Base-by-base conservation (phyloP, 2,888 invertebrate genomes). In the Chironomus riparius region DNA sequence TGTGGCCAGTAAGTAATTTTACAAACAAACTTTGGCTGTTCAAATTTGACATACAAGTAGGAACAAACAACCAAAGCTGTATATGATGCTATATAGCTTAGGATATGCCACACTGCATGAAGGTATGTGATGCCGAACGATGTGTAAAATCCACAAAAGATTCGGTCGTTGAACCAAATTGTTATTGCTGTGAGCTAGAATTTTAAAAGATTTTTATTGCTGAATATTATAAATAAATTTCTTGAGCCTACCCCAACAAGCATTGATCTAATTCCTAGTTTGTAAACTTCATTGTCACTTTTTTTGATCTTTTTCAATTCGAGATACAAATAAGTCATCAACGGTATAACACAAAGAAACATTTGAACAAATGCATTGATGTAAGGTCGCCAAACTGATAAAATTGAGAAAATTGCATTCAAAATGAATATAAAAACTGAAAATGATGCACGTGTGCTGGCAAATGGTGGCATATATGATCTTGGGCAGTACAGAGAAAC, bases 311-410 rank as follows among this genome's bases (percentile, higher is more conserved):
- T 22, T 81, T 87, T 87, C 48, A 93, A 82, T 83, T 92, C 91
- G 75, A 87, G 83, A 79, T 88, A 87, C 80, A 93, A 84, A 80
- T 92, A 87, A 70, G 86, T 83, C 79, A 91, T 87, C 7, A 91
- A 88, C 62, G 93, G 93, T 24, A 92, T 82, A 61, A 88, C 88
- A 18, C 1, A 1, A 77, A 93, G 85, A 18, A 87, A 86, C 92
- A 93, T 93, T 77, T 94, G 84, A 18, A 90, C 93, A 83, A 93
- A 93, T 24, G 93, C 92, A 83, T 93, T 93, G 56, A 92, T 86
- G 15, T 89, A 90, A 5, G 93, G 93, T 82, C 92, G 88, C 85
- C 92, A 87, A 78, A 91, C 85, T 13, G 91, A 88, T 79, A 92
- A 85, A 18, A 87, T 87, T 2, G 92, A 91, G 4, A 89, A 90